Conservation (phyloP, 1,140 invertebrate species). For the Pseudobourletiella spinata region DNA sequence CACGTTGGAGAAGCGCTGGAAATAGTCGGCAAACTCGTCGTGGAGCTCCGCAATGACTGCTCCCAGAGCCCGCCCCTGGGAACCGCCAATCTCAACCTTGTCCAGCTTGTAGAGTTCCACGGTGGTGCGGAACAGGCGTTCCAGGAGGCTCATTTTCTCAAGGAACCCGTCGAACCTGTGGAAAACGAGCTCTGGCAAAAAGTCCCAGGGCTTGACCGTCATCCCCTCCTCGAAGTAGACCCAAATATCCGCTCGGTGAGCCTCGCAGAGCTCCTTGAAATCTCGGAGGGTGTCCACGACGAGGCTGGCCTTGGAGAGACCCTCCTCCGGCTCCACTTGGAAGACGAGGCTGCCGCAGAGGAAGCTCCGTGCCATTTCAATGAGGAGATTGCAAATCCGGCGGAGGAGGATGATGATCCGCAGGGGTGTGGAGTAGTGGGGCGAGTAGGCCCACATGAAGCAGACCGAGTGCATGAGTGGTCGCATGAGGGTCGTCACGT, state of each 20-base stretch:
- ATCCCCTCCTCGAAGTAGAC: slow-evolving; percentile 25
- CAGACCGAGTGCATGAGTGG: slow-evolving; percentile 75
- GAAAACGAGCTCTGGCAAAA: slow-evolving; percentile 79
- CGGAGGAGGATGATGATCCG: slow-evolving; percentile 80
- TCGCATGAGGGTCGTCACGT: slow-evolving; percentile 61
- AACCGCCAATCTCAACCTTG: slow-evolving; percentile 7
- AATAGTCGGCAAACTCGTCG: slow-evolving; percentile 9
- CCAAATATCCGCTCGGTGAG: slow-evolving; percentile 19
- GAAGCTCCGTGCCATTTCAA: slow-evolving; percentile 52
- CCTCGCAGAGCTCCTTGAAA: slow-evolving; percentile 40
- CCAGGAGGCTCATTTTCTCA: slow-evolving; percentile 51
- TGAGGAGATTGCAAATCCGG: slow-evolving; percentile 83
- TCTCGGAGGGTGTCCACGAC: slow-evolving; percentile 60
- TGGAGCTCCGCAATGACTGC: background rate
- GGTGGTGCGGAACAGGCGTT: background rate
- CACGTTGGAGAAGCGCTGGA: background rate
- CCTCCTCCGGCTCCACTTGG: slow-evolving; percentile 81
- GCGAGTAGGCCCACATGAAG: slow-evolving; percentile 78
- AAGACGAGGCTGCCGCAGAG: slow-evolving; percentile 58
- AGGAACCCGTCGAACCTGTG: slow-evolving; percentile 73
- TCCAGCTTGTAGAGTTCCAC: slow-evolving; percentile 13
- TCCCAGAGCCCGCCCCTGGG: background rate
- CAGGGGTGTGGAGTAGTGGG: slow-evolving; percentile 78
- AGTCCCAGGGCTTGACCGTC: slow-evolving; percentile 59
- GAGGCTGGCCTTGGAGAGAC: slow-evolving; percentile 62